These are phyloP conservation scores for Herpetotheres cachinnans DNA, from an alignment of 2,113 vertebrate species.

Conservation along the genomic window DNA sequence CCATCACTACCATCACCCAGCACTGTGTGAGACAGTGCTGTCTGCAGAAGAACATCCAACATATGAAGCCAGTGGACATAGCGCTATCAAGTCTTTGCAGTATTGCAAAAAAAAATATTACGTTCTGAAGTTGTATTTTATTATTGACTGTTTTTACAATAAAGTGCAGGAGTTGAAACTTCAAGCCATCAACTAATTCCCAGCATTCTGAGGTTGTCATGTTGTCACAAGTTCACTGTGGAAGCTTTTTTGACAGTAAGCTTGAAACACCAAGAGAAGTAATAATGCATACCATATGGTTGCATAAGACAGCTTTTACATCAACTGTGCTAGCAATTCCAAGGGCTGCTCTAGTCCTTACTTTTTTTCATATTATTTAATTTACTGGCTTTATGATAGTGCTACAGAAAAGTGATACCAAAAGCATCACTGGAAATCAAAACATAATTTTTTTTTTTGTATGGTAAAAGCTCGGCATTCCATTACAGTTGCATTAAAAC, in stretches of 20 bases:
- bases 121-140: neutral
- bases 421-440: neutral
- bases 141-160: neutral
- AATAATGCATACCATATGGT: neutral
- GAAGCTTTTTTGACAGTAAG: neutral
- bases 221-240: neutral
- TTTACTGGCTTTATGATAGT: neutral
- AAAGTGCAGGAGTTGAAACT: neutral
- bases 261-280: neutral
- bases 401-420: neutral
- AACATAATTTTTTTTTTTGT: neutral
- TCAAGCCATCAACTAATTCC: neutral
- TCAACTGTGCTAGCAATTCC: neutral
- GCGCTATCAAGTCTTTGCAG: neutral
- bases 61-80: neutral
- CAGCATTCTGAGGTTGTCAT: neutral
- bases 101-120: neutral
- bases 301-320: neutral
- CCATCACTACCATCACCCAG: rapidly evolving
- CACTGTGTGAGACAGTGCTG: neutral
- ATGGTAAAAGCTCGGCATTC: neutral
- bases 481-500: neutral
- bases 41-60: neutral
- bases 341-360: neutral
- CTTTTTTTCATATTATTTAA: neutral